These are phyloP conservation scores for Athalia cordata DNA, from an alignment of 2,888 invertebrate genomes.

Conservation along the genomic window DNA sequence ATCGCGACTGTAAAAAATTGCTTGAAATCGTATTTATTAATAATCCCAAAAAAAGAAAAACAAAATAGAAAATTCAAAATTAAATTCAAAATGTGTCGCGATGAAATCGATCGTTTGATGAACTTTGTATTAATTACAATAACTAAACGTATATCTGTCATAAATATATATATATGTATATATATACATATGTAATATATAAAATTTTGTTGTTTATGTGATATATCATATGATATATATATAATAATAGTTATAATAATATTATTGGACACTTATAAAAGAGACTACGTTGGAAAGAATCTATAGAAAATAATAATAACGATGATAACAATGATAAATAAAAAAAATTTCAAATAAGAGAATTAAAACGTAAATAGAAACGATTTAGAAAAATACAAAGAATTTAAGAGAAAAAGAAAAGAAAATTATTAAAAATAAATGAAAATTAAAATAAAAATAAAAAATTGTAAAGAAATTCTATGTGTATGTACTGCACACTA, in stretches of 20 bases:
- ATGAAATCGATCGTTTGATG: no score
- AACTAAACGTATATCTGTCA: no score
- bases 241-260: constrained; percentile 9
- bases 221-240: not conserved
- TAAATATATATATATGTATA: no score
- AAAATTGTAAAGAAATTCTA: constrained; percentile 62
- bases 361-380: constrained; percentile 31
- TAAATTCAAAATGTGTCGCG: no score
- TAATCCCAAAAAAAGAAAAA: no score
- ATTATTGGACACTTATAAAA: constrained; percentile 18
- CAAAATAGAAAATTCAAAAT: no score
- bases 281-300: constrained; percentile 48
- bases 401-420: constrained; percentile 46
- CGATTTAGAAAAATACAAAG: constrained; percentile 4
- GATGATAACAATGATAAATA: constrained; percentile 50
- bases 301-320: constrained; percentile 43
- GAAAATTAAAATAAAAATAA: constrained; percentile 39
- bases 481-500: constrained; percentile 88
- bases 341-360: constrained; percentile 46
- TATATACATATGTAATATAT: not conserved
- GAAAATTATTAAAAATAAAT: constrained; percentile 23
- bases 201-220: not conserved
- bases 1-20: constrained; percentile 1
- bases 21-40: not conserved
- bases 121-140: no score